phyloP scores from a whole-genome alignment of 92 coral and sea anemone genomes.

The Bergia puertoricense region DNA sequence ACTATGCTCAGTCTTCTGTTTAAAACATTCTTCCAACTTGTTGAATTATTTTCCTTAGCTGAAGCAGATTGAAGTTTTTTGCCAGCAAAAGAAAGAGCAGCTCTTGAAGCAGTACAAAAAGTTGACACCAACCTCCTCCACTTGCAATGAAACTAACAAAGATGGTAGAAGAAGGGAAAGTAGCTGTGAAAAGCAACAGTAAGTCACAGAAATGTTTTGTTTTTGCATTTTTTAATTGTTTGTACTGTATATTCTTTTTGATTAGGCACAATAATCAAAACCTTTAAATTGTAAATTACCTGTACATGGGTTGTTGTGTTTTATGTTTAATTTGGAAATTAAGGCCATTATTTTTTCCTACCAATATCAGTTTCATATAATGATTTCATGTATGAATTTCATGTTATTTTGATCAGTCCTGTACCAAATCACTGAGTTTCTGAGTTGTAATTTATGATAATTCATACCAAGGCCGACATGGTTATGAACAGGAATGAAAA shows the following conservation, averaged over 20 bases:
- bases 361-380: too few species aligned
- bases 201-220: background rate
- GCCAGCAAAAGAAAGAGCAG: slow-evolving; percentile 53
- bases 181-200: slow-evolving; percentile 9
- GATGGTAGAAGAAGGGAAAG: background rate
- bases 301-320: too few species aligned
- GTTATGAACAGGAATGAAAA: too few species aligned
- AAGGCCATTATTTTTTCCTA: too few species aligned
- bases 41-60: slow-evolving; percentile 25
- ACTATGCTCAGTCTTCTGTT: background rate
- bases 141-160: background rate
- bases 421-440: too few species aligned
- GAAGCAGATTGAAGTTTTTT: slow-evolving; percentile 45
- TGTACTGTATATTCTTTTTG: background rate
- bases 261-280: too few species aligned
- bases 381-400: too few species aligned
- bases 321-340: too few species aligned
- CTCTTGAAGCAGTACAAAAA: slow-evolving; percentile 40
- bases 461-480: too few species aligned
- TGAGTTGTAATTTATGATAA: too few species aligned
- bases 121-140: background rate
- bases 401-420: too few species aligned
- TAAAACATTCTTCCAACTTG: background rate
- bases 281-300: too few species aligned
- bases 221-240: background rate